phyloP scores from a whole-genome alignment of 30 jellyfish, hydroid and myxozoan species.

The Rhopilema esculentum region DNA sequence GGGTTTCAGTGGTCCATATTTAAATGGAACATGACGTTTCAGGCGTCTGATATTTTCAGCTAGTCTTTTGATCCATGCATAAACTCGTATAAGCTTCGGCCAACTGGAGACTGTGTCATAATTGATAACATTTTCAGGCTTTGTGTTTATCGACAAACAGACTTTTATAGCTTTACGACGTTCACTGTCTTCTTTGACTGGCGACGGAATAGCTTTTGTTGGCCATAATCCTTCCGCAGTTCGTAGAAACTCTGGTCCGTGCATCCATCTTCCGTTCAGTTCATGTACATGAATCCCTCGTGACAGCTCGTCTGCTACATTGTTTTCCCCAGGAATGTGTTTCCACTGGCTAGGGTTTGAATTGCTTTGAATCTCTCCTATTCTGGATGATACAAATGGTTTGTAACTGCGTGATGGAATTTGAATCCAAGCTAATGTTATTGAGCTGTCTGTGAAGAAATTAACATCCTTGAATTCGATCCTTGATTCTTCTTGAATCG shows the following conservation, averaged over 20 bases:
- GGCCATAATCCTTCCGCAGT: conserved; percentile 60
- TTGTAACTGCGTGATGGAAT: conserved; percentile 53
- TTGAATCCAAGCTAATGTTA: conserved; percentile 68
- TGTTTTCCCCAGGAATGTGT: conserved; percentile 41
- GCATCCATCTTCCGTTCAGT: conserved; percentile 65
- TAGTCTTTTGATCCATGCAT: conserved; percentile 58
- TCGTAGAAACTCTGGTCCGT: conserved; percentile 71
- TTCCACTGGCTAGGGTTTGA: conserved; percentile 70
- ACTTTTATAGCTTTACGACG: conserved; percentile 5
- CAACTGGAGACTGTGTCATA: conserved; percentile 56
- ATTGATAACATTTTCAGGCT: conserved; percentile 23
- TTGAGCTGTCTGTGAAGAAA: conserved; percentile 58
- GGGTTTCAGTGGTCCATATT: conserved; percentile 59
- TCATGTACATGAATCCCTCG: conserved; percentile 64
- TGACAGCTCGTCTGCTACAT: conserved; percentile 70
- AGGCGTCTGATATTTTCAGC: conserved; percentile 39
- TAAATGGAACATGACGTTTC: conserved; percentile 6
- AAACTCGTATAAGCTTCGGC: conserved; percentile 47
- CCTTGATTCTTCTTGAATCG: conserved; percentile 61
- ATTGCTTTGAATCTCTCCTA: conserved; percentile 67
- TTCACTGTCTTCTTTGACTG: conserved; percentile 38
- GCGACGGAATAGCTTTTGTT: conserved; percentile 20
- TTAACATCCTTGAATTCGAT: conserved; percentile 41
- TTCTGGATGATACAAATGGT: conserved; percentile 69
- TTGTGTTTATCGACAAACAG: conserved; percentile 11